Evolutionary conservation across 1,140 invertebrate species (phyloP).

Genomic region (Muscidifurax raptorellus): DNA sequence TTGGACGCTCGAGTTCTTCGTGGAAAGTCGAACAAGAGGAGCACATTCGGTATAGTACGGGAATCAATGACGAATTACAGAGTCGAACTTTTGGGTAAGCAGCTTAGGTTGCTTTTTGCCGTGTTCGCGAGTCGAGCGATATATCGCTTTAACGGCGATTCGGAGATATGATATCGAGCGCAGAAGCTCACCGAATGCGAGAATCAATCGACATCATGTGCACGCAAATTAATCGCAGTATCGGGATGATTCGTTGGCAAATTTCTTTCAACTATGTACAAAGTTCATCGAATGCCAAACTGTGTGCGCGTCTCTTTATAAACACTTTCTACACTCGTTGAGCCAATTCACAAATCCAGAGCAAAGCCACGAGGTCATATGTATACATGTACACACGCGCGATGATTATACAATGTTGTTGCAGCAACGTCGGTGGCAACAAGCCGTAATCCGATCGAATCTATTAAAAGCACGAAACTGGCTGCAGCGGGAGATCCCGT

Average conservation of each 20-base stretch:
- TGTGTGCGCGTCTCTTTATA: no score
- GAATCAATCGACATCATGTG: no score
- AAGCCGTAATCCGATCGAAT: conserved; percentile 36
- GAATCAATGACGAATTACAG: background rate
- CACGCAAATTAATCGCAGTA: no score
- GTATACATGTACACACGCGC: background rate
- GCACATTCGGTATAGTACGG: background rate
- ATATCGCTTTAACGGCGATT: no score
- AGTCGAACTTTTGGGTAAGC: background rate
- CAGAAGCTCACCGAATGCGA: no score
- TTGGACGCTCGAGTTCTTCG: background rate
- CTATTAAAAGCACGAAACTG: conserved; percentile 30
- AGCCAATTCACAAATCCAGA: background rate
- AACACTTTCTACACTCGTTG: no score
- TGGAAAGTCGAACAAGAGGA: background rate
- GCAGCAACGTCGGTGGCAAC: background rate
- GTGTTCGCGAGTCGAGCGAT: background rate
- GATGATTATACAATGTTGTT: background rate
- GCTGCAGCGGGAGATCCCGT: conserved; percentile 4
- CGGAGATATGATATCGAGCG: no score
- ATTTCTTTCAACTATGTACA: no score
- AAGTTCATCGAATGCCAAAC: no score
- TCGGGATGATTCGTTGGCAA: no score
- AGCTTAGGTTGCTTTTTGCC: background rate
- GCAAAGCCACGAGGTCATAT: background rate